Conservation (phyloP, 2,797 vertebrate genomes). For the Clarias pachynema region DNA sequence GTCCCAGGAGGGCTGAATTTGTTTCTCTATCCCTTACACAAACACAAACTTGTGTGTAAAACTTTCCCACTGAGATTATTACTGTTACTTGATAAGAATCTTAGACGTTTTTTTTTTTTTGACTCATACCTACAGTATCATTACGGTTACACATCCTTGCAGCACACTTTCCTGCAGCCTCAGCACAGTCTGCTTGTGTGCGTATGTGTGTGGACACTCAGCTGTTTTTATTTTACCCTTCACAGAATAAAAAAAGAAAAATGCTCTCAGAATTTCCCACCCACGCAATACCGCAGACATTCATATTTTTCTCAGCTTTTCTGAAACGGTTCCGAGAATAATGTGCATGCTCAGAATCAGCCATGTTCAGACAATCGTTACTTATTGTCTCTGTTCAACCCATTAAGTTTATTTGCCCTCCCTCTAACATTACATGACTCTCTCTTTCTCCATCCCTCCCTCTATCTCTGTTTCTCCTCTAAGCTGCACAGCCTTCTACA, state of each 20-base stretch:
- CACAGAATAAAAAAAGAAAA: constrained; percentile 13
- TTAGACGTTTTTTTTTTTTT: background rate
- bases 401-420: background rate
- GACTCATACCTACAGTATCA: background rate
- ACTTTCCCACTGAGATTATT: constrained; percentile 16
- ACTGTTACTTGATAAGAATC: constrained; percentile 10
- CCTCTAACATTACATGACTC: background rate
- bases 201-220: constrained; percentile 30
- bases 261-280: constrained; percentile 14
- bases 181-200: constrained; percentile 14
- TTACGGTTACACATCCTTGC: background rate
- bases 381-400: constrained; percentile 15
- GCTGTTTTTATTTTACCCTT: constrained; percentile 37
- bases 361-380: background rate
- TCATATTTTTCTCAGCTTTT: constrained; percentile 21
- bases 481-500: background rate
- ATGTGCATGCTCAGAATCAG: background rate
- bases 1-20: background rate
- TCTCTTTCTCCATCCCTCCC: background rate
- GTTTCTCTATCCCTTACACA: background rate
- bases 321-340: background rate
- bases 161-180: constrained; percentile 22
- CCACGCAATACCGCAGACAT: constrained; percentile 15
- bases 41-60: background rate
- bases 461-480: background rate